These are phyloP conservation scores for Kryptolebias ocellatus DNA, from an alignment of 2,797 vertebrate genomes.

Conservation along the genomic window DNA sequence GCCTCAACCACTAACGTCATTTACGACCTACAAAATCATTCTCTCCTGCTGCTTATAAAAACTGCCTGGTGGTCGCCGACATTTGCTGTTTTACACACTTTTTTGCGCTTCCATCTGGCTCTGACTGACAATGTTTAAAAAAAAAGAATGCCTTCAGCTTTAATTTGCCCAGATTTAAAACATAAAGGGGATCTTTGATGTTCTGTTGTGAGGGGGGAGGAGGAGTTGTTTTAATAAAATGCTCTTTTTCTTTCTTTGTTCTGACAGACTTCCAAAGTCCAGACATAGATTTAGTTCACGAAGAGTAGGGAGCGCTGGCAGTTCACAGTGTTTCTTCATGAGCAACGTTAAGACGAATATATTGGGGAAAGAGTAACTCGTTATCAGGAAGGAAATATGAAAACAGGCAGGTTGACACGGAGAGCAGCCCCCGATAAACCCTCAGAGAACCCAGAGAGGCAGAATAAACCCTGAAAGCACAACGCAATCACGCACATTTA, in stretches of 20 bases:
- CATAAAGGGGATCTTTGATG: slow-evolving; percentile 8
- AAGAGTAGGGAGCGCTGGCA: neutral
- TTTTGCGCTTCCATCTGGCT: slow-evolving; percentile 32
- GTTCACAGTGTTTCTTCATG: neutral
- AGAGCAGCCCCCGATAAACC: too few relatives aligned
- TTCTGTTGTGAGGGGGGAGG: neutral
- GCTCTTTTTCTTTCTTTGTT: neutral
- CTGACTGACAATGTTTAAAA: slow-evolving; percentile 43
- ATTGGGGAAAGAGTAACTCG: neutral
- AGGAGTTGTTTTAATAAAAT: slow-evolving; percentile 10
- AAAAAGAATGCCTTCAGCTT: slow-evolving; percentile 5
- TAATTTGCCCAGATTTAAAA: slow-evolving; percentile 1
- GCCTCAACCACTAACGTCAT: slow-evolving; percentile 67
- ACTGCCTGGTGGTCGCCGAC: slow-evolving; percentile 49
- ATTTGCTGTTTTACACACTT: slow-evolving; percentile 42
- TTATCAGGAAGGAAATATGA: neutral
- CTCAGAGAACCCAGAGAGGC: too few relatives aligned
- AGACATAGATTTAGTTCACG: slow-evolving; percentile 7
- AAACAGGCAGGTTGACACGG: neutral
- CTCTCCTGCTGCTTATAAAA: slow-evolving; percentile 72
- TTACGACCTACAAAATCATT: slow-evolving; percentile 65
- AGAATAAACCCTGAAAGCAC: neutral
- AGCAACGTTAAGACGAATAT: neutral
- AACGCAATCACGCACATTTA: neutral
- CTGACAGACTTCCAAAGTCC: slow-evolving; percentile 2